Conservation (phyloP, 92 coral and sea anemone species). For the Umimayanthus chanpuru region DNA sequence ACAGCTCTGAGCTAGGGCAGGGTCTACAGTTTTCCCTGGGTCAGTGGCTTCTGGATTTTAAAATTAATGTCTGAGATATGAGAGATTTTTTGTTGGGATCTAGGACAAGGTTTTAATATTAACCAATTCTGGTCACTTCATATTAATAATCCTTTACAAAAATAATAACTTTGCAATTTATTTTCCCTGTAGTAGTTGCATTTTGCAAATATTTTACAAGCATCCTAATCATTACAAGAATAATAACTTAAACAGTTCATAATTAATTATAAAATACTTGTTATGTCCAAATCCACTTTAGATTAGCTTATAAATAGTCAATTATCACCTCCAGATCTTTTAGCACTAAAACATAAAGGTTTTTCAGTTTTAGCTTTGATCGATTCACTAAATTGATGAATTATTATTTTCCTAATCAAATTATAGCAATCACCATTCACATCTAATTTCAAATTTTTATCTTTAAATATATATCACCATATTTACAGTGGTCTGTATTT, state of each 20-base stretch:
- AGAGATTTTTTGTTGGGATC: no score
- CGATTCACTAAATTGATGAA: not conserved
- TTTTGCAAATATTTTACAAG: not conserved
- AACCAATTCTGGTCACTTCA: no score
- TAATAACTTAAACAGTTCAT: not conserved
- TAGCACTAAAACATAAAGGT: not conserved
- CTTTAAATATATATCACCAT: constrained; percentile 8
- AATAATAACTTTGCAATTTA: not conserved
- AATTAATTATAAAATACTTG: no score
- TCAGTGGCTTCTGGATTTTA: no score
- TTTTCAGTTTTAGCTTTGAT: not conserved
- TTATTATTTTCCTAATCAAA: not conserved
- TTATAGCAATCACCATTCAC: not conserved
- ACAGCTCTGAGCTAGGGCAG: no score
- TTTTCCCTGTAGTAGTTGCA: not conserved
- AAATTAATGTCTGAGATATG: no score
- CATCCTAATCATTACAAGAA: not conserved
- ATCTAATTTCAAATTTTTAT: not conserved
- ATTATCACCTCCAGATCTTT: not conserved
- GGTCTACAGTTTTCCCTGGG: no score
- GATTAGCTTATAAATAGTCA: no score
- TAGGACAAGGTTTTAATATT: no score
- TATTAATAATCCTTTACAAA: not conserved
- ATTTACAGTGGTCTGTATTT: not conserved
- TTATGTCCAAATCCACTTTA: not conserved